These are phyloP conservation scores for Perdita meconis DNA, from an alignment of 2,888 invertebrate species.

Conservation along the genomic window DNA sequence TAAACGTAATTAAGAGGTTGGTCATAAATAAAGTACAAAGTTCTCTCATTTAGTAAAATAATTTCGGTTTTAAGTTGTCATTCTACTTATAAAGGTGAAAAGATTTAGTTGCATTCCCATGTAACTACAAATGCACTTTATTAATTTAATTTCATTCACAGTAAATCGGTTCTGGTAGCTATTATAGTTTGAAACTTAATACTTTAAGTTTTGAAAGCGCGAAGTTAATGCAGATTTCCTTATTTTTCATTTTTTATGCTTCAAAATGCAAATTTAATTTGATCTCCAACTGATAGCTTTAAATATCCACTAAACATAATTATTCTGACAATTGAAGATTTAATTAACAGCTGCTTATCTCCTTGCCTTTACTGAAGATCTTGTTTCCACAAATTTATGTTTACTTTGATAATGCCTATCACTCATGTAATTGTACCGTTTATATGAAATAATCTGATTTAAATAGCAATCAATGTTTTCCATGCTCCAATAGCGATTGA, in stretches of 20 bases:
- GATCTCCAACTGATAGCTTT: background rate
- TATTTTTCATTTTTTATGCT: background rate
- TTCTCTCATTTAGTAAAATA: background rate
- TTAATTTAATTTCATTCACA: constrained; percentile 13
- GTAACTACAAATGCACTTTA: background rate
- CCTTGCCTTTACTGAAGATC: background rate
- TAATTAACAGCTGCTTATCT: background rate
- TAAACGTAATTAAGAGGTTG: no score
- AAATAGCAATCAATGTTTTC: background rate
- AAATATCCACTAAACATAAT: background rate
- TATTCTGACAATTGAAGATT: background rate
- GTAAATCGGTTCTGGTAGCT: constrained; percentile 8
- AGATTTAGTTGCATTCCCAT: background rate
- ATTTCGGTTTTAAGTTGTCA: background rate
- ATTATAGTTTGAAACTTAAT: constrained; percentile 19
- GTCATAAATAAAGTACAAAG: background rate
- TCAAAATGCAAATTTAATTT: background rate
- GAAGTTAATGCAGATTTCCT: background rate
- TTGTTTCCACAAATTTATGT: no score
- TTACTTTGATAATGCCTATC: no score
- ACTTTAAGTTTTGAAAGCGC: background rate
- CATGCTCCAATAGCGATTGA: no score
- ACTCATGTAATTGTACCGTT: no score
- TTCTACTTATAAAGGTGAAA: background rate
- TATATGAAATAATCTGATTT: no score